phyloP scores from a whole-genome alignment of 1,140 invertebrate species.

The Periplaneta americana region DNA sequence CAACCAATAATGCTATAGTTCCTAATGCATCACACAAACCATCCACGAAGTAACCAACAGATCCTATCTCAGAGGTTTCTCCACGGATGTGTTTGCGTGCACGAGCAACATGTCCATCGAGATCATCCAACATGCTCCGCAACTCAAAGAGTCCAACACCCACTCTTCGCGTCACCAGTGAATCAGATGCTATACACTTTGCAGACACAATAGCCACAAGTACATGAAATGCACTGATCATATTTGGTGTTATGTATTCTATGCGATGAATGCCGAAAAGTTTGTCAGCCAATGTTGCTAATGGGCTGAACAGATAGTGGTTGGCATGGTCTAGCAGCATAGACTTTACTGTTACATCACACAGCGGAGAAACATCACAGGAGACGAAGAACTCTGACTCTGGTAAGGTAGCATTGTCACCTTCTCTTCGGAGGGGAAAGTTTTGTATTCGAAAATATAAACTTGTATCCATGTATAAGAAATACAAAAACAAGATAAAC shows the following conservation, averaged over 20 bases:
- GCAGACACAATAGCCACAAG: conserved; percentile 60
- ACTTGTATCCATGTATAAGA: conserved; percentile 51
- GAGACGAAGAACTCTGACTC: conserved; percentile 27
- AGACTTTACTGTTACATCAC: conserved; percentile 68
- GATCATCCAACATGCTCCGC: conserved; percentile 68
- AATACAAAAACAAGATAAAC: conserved; percentile 46
- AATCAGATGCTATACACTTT: conserved; percentile 61
- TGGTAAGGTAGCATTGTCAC: conserved; percentile 18
- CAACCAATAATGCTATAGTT: conserved; percentile 57
- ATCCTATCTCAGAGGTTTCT: conserved; percentile 64
- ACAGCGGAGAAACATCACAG: conserved; percentile 63
- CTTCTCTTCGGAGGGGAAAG: conserved; percentile 37
- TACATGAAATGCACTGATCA: conserved; percentile 69
- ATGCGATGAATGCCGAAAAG: conserved; percentile 50
- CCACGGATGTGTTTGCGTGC: conserved; percentile 59
- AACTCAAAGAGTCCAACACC: conserved; percentile 69
- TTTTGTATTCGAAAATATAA: conserved; percentile 53
- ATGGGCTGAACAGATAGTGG: conserved; percentile 67
- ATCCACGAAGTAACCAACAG: conserved; percentile 64
- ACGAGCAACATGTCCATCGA: conserved; percentile 74
- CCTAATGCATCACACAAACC: conserved; percentile 70
- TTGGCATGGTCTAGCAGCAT: conserved; percentile 69
- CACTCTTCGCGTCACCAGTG: conserved; percentile 54
- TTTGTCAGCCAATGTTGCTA: conserved; percentile 58
- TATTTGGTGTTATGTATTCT: conserved; percentile 66